These are phyloP conservation scores for Galerucella calmariensis DNA, from an alignment of 2,888 invertebrate genomes.

Conservation along the genomic window DNA sequence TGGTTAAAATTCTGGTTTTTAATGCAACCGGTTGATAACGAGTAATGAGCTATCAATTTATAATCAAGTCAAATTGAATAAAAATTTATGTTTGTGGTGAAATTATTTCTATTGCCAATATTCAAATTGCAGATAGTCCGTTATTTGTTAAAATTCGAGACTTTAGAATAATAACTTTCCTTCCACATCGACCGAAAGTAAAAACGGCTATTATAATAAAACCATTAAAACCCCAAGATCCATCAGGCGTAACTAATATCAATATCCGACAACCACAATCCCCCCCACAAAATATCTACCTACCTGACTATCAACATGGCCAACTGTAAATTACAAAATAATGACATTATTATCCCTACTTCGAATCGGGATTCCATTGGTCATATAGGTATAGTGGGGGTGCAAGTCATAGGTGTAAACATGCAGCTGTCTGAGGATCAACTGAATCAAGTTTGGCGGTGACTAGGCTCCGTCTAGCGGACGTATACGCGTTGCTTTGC, in stretches of 20 bases:
- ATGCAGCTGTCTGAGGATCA: conserved; percentile 58
- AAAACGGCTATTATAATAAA: conserved; percentile 22
- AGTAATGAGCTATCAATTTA: too few species aligned
- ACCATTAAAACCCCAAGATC: conserved; percentile 26
- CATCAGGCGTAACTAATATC: conserved; percentile 30
- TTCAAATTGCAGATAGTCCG: background rate
- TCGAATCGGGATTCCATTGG: conserved; percentile 55
- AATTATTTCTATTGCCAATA: too few species aligned
- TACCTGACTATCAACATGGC: conserved; percentile 60
- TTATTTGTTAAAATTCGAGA: conserved; percentile 21
- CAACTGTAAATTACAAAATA: conserved; percentile 65
- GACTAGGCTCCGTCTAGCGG: conserved; percentile 41
- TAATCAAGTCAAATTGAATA: too few species aligned
- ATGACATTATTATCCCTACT: conserved; percentile 65
- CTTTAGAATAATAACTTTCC: conserved; percentile 27
- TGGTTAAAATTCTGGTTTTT: too few species aligned
- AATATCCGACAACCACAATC: conserved; percentile 39
- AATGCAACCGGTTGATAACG: too few species aligned
- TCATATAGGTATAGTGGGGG: conserved; percentile 52
- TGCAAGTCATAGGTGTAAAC: conserved; percentile 50
- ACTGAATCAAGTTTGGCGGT: conserved; percentile 54
- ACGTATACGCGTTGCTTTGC: conserved; percentile 15
- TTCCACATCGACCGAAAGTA: conserved; percentile 11
- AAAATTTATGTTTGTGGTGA: too few species aligned
- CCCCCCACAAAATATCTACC: conserved; percentile 43